Evolutionary conservation across 2,113 vertebrate genomes (phyloP), one percentile per base, ranked within the genome.

Genomic region (Semicossyphus pulcher): DNA sequence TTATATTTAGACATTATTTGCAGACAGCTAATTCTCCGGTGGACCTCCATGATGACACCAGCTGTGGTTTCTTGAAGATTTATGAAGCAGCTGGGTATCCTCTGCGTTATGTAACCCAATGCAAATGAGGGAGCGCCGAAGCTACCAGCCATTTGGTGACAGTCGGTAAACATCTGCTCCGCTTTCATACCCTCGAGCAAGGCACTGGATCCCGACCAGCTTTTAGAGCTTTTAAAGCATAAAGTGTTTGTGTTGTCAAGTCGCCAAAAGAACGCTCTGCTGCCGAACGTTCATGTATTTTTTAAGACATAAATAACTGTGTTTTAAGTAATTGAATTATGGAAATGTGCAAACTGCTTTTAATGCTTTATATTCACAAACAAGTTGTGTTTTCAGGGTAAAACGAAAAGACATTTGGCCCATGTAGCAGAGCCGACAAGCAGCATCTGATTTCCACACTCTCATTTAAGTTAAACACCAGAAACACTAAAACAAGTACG

Each of bases 11-110:
- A 52, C 39, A 1, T 81, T 60, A 23, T 68, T 67, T 41, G 32
- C 45, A 76, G 75, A 76, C 62, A 56, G 34, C 28, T 79, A 61
- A 80, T 66, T 77, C 80, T 57, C 76, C 49, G 5, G 53, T 9
- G 70, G 49, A 57, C 37, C 49, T 65, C 78, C 1, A 0, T 37
- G 60, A 72, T 76, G 76, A 69, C 71, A 79, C 79, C 79, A 80
- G 80, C 76, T 86, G 84, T 76, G 53, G 42, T 80, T 64, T 62
- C 51, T 72, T 0, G 66, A 79, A 69, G 76, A 80, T 77, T 80
- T 73, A 67, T 58, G 36, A 79, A 72, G 67, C 71, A 59, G 80
- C 75, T 76, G 79, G 37, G 70, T 52, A 60, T 44, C 41, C 42
- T 72, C 56, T 0, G 34, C 61, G 45, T 80, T 86, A 74, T 57